phyloP scores from a whole-genome alignment of 2,888 invertebrate genomes.

The Chrysotoxum bicinctum region DNA sequence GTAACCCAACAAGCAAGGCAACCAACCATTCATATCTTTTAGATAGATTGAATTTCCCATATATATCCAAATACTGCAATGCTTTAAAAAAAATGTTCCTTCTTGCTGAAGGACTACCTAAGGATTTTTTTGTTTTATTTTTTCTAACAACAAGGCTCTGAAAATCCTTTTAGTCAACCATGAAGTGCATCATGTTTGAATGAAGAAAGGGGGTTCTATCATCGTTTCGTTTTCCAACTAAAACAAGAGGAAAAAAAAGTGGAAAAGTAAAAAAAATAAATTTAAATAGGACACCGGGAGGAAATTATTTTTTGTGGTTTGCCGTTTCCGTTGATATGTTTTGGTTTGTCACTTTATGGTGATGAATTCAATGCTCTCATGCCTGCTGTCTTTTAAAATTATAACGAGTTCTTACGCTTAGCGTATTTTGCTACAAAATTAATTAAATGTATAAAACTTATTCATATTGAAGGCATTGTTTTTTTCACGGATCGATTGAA shows the following conservation, averaged over 20 bases:
- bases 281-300: background rate
- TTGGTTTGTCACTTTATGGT: background rate
- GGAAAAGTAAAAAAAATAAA: background rate
- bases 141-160: background rate
- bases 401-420: background rate
- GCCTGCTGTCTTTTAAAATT: background rate
- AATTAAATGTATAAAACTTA: too few species aligned
- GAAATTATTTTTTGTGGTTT: background rate
- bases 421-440: background rate
- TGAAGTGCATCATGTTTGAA: conserved; percentile 8
- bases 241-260: background rate
- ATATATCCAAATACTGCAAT: conserved; percentile 6
- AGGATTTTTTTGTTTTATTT: background rate
- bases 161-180: conserved; percentile 19
- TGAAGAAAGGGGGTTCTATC: background rate
- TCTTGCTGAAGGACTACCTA: background rate
- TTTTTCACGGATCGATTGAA: too few species aligned
- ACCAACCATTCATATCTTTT: conserved; percentile 30
- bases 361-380: background rate
- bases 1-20: conserved; percentile 8
- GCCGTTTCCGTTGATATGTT: background rate
- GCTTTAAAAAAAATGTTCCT: background rate
- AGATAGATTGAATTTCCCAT: conserved; percentile 20
- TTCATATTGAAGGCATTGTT: too few species aligned
- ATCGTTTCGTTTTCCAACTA: background rate